Base-by-base conservation (phyloP, 2,113 vertebrate species). In the Hepsetus odoe region DNA sequence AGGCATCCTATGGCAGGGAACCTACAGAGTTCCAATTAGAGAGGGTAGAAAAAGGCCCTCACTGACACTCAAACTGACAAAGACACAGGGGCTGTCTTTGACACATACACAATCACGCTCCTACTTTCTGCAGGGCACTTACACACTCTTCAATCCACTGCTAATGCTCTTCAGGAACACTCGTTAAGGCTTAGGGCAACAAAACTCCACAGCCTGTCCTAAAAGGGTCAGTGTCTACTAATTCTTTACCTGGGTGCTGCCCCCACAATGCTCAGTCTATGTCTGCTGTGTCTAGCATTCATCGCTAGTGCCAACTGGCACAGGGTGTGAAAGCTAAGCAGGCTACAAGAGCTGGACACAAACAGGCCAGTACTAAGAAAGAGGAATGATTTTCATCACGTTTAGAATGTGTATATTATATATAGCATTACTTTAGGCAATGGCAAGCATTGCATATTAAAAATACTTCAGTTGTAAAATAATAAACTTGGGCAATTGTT, bases 271-370 rank as follows among this genome's bases (percentile, higher is more conserved):
- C 51, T 14, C 56, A 38, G 70, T 4, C 13, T 24, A 6, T 53
- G 20, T 49, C n/a, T 32, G n/a, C 9, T 32, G 67, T n/a, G 26
- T 18, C n/a, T 22, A 38, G n/a, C 18, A 62, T 1, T 9, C 40
- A 69, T 26, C 5, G 20, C 53, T 24, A 10, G 7, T 59, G 40
- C 13, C 26, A 22, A 26, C 26, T 3, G 66, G 22, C 40, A 69
- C 53, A 13, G 22, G 10, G 4, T 11, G 28, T 28, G 20, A 76
- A 58, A 46, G 62, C 51, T 26, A 53, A 4, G 20, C 5, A 14
- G 20, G 6, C 88, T 90, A 90, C 90, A 86, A 82, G 85, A 89
- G 88, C 87, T 89, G 87, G n/a, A 91, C 90, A 91, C 88, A 91
- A 90, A 88, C 91, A 89, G 89, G 88, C 87, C 89, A 91, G 85